These are phyloP conservation scores for Scaptomyza montana DNA, from an alignment of 1,140 invertebrate species.

Conservation along the genomic window DNA sequence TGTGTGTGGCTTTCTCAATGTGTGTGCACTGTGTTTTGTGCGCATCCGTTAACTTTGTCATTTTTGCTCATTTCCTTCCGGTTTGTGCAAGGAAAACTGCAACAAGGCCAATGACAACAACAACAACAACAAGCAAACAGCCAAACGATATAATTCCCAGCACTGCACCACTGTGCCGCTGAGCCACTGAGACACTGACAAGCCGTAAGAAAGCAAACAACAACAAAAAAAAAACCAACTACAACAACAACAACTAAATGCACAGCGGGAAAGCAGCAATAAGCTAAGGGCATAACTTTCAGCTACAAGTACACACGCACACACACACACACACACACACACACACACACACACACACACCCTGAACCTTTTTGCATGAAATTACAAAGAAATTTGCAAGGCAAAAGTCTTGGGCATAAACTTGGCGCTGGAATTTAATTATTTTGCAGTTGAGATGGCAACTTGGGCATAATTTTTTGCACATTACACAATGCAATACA, in stretches of 20 bases:
- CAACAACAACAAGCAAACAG: constrained; percentile 16
- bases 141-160: constrained; percentile 77
- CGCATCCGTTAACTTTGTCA: constrained; percentile 83
- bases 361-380: constrained; percentile 61
- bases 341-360: constrained; percentile 22
- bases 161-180: constrained; percentile 55
- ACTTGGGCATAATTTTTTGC: constrained; percentile 72
- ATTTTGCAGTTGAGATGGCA: constrained; percentile 66
- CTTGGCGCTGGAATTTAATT: constrained; percentile 74
- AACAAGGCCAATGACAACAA: constrained; percentile 37
- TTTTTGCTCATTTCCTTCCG: constrained; percentile 82
- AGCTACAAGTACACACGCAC: constrained; percentile 23
- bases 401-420: constrained; percentile 65
- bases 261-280: constrained; percentile 73
- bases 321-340: constrained; percentile 10
- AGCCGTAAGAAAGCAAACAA: constrained; percentile 74
- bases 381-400: constrained; percentile 64
- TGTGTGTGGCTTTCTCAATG: constrained; percentile 25
- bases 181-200: constrained; percentile 71
- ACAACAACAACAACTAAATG: constrained; percentile 56
- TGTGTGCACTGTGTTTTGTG: constrained; percentile 77
- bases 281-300: constrained; percentile 77
- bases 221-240: constrained; percentile 48
- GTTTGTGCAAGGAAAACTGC: constrained; percentile 71
- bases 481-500: constrained; percentile 59